Evolutionary conservation across 1,140 invertebrate species (phyloP), one percentile per base, ranked within the genome.

Genomic region (Oedothorax gibbosus): DNA sequence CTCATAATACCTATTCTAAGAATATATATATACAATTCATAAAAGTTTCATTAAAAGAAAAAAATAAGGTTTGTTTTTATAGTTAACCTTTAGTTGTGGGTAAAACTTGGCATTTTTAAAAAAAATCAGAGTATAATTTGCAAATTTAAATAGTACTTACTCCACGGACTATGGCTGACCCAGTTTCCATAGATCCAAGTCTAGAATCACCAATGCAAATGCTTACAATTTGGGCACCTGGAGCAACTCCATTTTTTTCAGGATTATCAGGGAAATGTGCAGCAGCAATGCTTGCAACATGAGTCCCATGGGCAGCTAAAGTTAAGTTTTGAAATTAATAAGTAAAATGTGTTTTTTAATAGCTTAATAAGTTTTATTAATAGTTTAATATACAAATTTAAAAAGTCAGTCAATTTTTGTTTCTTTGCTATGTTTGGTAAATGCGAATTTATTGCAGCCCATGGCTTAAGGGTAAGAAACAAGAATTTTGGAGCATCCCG

Each of bases 181-280:
- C 97, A 0, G 98, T 99, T 92, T 99, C 98, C 98, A 99, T 99
- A 7, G 96, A 95, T 7, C 93, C 92, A 0, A 99, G 91, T 7
- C 98, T 92, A 68, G 93, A 93, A 91, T 99, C 98, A 85, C 93
- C 97, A 86, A 99, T 98, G 49, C 94, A 95, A 51, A 99, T 92
- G 0, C 97, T 97, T 62, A 99, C 93, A 85, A 99, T 94, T 91
- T 99, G 97, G 8, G 98, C 98, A 71, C 98, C 98, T 7, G 98
- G 98, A 2, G 98, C 98, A 4, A 99, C 92, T 3, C 98, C 98
- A 91, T 99, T 98, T 87, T 94, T 92, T 86, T 98, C 96, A 8
- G 96, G 95, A 62, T 94, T 93, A 68, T 97, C 94, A 0, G 97
- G 95, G 91, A 98, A 99, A 91, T 96, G 93, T 0, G 94, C 98